Evolutionary conservation across 2,888 invertebrate species (phyloP).

Genomic region (Theodoxus fluviatilis): DNA sequence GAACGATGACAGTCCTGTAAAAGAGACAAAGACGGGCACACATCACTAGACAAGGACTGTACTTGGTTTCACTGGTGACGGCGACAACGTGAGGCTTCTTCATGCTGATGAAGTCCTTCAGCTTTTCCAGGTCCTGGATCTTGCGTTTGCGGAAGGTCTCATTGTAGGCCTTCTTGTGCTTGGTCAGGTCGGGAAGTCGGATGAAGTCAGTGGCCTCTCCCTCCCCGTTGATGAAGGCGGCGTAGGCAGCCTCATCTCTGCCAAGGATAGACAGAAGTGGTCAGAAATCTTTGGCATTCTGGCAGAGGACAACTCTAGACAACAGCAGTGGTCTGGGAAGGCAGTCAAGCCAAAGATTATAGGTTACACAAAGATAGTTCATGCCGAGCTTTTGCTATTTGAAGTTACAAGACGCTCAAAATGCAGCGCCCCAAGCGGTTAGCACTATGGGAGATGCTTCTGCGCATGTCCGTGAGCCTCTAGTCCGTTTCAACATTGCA

Average conservation of each 20-base stretch:
- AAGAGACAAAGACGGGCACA: too few relatives aligned
- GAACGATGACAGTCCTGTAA: too few relatives aligned
- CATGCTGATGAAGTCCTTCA: constrained; percentile 82
- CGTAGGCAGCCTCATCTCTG: constrained; percentile 77
- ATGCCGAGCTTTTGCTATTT: too few relatives aligned
- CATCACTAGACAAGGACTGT: too few relatives aligned
- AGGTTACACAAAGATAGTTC: background rate
- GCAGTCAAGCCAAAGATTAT: background rate
- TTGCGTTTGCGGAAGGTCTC: constrained; percentile 74
- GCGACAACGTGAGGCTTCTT: constrained; percentile 95
- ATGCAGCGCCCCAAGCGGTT: too few relatives aligned
- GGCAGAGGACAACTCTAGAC: background rate
- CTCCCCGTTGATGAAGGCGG: constrained; percentile 84
- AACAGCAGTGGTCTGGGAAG: background rate
- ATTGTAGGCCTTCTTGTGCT: constrained; percentile 78
- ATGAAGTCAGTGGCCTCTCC: constrained; percentile 93
- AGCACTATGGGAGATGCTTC: too few relatives aligned
- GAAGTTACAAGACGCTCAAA: too few relatives aligned
- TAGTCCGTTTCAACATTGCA: too few relatives aligned
- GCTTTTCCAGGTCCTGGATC: constrained; percentile 72
- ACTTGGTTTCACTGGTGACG: constrained; percentile 92
- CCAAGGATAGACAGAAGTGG: background rate
- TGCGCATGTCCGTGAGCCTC: too few relatives aligned
- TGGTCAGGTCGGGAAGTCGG: constrained; percentile 84
- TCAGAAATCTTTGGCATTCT: background rate